A percentile compares a stretch with the other conserved stretches of the same genome.
phyloP scores from a whole-genome alignment of 1,140 invertebrate genomes.

The Drosophila sproati region DNA sequence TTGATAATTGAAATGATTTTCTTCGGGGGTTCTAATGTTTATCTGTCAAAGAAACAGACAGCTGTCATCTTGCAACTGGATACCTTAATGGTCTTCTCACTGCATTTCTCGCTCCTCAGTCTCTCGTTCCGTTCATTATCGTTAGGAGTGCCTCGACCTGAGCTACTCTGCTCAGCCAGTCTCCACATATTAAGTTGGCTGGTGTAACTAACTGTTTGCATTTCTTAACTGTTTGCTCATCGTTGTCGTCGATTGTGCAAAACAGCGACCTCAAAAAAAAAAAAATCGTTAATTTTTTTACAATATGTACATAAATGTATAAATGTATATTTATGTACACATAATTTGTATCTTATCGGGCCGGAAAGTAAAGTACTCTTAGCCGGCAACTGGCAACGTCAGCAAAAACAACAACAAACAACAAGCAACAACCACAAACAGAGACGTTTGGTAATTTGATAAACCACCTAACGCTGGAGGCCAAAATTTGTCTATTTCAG shows the following conservation, averaged over 20 bases:
- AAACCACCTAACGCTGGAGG: conserved; percentile 37
- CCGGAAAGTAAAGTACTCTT: conserved; percentile 50
- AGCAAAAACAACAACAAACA: conserved; percentile 37
- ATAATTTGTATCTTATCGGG: conserved; percentile 59
- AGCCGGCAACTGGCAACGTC: conserved; percentile 47
- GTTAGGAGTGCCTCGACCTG: neutral
- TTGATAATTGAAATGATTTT: conserved; percentile 14
- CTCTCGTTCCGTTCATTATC: too few relatives aligned
- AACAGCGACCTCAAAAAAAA: conserved; percentile 61
- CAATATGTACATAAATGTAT: conserved; percentile 28
- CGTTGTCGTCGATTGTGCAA: conserved; percentile 57
- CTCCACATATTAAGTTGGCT: neutral
- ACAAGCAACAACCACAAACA: neutral
- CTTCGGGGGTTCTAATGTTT: conserved; percentile 2
- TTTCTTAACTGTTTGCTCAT: conserved; percentile 4
- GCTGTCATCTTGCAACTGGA: conserved; percentile 11
- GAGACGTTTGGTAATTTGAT: conserved; percentile 29
- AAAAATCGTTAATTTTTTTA: conserved; percentile 64
- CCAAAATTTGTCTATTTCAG: conserved; percentile 14
- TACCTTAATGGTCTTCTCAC: neutral
- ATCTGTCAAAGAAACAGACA: conserved; percentile 11
- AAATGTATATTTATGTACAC: neutral
- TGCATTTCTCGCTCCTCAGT: neutral
- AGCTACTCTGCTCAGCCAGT: neutral
- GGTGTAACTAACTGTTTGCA: conserved; percentile 21